Base-by-base conservation (phyloP, 2,888 invertebrate genomes). In the Nipponacmea schrenckii region DNA sequence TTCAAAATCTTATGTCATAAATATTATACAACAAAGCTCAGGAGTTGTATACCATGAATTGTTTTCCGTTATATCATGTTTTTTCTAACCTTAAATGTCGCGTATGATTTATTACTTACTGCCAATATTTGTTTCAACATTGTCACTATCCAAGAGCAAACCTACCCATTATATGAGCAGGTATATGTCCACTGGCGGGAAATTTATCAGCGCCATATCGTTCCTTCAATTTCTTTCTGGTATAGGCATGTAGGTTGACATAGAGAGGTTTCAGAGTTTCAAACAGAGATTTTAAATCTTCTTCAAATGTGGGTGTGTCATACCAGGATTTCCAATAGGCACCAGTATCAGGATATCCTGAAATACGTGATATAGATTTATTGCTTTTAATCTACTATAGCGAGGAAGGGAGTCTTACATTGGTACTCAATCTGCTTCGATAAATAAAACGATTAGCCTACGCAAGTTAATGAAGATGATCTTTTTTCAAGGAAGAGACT, bases 271-370 rank as follows among this genome's bases (percentile, higher is more conserved):
- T 91, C 64, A 95, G 88, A 80, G 89, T 80, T 0, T 81, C 68
- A 72, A 86, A 86, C 95, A 90, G 74, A 15, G 78, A 68, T 10
- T 83, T 92, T 20, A 95, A 86, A 50, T 85, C 82, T 24, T 92
- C 87, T 79, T 92, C 92, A 75, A 96, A 93, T 72, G 93, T 92
- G 0, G 91, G 86, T 48, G 93, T 92, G 85, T 95, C 95, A 85
- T 95, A 97, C 0, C 94, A 93, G 84, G 94, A 93, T 90, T 94
- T 93, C 96, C 97, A 96, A 85, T 95, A 95, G 46, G 94, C 95
- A 0, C 95, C 94, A 0, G 94, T 94, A 84, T 96, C 94, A 1
- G 93, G 93, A 81, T 95, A 95, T 90, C 96, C 96, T 96, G 67
- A 12, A 68, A 70, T 31, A 17, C n/a, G n/a, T n/a, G n/a, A 20